A percentile compares a stretch with the other conserved stretches of the same genome.
These are phyloP conservation scores for Acleris holmiana DNA, from an alignment of 2,888 invertebrate species.

Conservation along the genomic window DNA sequence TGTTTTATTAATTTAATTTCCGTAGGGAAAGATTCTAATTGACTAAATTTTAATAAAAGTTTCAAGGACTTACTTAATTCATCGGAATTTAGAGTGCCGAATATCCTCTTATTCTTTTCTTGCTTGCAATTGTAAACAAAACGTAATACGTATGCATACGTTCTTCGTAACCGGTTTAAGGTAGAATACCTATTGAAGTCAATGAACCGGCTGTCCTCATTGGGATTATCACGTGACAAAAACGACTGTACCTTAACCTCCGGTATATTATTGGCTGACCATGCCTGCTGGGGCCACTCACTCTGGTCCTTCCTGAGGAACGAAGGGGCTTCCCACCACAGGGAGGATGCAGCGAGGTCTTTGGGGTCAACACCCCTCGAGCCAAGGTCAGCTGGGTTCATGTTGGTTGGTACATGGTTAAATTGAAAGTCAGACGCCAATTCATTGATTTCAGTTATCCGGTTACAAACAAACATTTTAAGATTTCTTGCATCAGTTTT, in stretches of 20 bases:
- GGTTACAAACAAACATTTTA: conserved; percentile 1
- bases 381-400: background rate
- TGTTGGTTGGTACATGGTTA: background rate
- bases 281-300: background rate
- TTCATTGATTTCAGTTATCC: background rate
- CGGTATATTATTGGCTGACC: background rate
- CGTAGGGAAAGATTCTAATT: background rate
- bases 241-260: background rate
- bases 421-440: background rate
- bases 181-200: background rate
- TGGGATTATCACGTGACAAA: too few species aligned
- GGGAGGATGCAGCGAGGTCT: background rate
- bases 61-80: background rate
- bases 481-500: background rate
- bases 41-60: background rate
- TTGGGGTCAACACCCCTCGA: conserved; percentile 1
- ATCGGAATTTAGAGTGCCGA: background rate
- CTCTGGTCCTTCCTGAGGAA: background rate
- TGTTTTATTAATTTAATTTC: background rate
- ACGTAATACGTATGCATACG: background rate
- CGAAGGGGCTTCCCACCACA: conserved; percentile 1
- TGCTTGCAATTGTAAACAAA: background rate
- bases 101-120: background rate
- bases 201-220: too few species aligned
- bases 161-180: background rate